Evolutionary conservation across 2,888 invertebrate genomes (phyloP), one percentile per base, ranked within the genome.

Genomic region (Globia sparganii): DNA sequence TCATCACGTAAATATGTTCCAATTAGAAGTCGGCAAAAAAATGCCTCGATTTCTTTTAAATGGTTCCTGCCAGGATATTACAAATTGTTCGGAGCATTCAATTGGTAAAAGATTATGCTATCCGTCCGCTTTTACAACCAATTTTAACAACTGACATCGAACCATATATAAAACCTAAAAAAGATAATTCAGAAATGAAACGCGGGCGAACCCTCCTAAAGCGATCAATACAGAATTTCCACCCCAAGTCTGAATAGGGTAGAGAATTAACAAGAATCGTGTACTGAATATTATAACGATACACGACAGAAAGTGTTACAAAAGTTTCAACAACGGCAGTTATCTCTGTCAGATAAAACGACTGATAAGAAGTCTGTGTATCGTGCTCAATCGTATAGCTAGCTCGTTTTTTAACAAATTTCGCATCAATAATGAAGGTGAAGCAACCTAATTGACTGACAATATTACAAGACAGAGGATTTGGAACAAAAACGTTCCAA

Each of bases 351-450:
- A 92, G 93, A 93, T 93, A 92, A 91, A 78, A 74, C 77, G 58
- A 70, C 69, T 88, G 91, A 93, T 92, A 92, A 90, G 66, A 77
- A 68, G 81, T 77, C 66, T 71, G 77, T 67, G 80, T 81, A 77
- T 76, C 91, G 93, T 93, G 93, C 91, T 90, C 90, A 93, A 93
- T 93, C 93, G 87, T 88, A 83, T 86, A n/a, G n/a, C n/a, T n/a
- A n/a, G n/a, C 86, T 88, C 76, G 77, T 80, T 81, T n/a, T n/a
- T n/a, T n/a, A n/a, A 75, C 86, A 87, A 81, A 87, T 89, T 87
- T 89, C 87, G 87, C 85, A 85, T 86, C 79, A 77, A 88, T 87
- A 81, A 83, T 82, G 78, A 84, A 87, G 85, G 83, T 80, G 81
- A 81, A 81, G 83, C 77, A 88, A 77, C 80, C 69, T 72, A 62